These are phyloP conservation scores for Urophycis tenuis DNA, from an alignment of 2,797 vertebrate genomes.

Conservation along the genomic window DNA sequence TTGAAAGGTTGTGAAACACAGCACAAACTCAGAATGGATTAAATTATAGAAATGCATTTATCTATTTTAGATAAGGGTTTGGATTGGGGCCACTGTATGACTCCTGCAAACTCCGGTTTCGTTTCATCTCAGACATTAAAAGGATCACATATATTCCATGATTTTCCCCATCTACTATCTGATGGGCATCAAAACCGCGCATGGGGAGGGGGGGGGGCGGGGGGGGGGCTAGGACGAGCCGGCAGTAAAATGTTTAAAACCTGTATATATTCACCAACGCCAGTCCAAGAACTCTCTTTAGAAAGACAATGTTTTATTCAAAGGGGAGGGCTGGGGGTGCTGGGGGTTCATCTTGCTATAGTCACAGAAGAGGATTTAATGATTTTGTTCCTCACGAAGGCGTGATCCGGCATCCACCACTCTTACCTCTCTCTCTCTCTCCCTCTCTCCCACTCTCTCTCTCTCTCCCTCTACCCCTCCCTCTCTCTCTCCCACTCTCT, in stretches of 20 bases:
- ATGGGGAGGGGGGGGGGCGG: neutral
- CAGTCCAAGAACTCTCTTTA: constrained; percentile 25
- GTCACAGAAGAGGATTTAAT: constrained; percentile 20
- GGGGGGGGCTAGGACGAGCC: neutral
- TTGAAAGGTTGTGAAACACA: too few species aligned
- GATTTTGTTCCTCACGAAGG: constrained; percentile 23
- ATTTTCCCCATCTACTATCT: neutral
- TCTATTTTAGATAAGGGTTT: neutral
- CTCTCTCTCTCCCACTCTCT: too few species aligned
- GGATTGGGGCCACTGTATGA: neutral
- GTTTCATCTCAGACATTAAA: constrained; percentile 8
- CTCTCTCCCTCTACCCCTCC: neutral
- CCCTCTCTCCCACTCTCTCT: neutral
- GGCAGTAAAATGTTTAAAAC: constrained; percentile 25
- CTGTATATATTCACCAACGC: constrained; percentile 33
- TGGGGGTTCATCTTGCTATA: constrained; percentile 33
- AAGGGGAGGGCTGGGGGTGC: constrained; percentile 17
- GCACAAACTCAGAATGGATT: neutral
- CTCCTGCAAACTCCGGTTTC: constrained; percentile 2
- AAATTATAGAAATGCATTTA: neutral
- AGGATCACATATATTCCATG: neutral
- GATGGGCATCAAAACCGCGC: constrained; percentile 18
- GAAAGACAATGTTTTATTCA: constrained; percentile 45
- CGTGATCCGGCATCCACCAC: constrained; percentile 39
- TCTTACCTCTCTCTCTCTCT: constrained; percentile 4